Conservation (phyloP, 2,113 vertebrate species). For the Bujurquina vittata region DNA sequence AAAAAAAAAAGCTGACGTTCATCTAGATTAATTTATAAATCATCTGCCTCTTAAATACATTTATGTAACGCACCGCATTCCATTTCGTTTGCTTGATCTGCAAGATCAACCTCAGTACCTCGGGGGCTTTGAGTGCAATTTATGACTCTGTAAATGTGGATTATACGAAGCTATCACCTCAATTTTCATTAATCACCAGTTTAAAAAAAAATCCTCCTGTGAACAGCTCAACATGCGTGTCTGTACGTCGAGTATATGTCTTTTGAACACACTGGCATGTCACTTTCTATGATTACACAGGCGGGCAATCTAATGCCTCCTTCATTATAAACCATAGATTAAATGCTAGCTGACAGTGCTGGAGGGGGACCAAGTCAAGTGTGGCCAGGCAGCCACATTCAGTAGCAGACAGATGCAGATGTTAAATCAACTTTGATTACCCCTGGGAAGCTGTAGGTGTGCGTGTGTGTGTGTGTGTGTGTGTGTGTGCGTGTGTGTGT, state of each 20-base stretch:
- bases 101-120: not conserved
- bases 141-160: slow-evolving; percentile 7
- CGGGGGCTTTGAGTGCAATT: not conserved
- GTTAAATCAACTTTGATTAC: slow-evolving; percentile 60
- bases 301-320: slow-evolving; percentile 22
- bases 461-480: not conserved
- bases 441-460: slow-evolving; percentile 17
- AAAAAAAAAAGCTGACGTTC: not conserved
- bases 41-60: slow-evolving; percentile 1
- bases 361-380: slow-evolving; percentile 46
- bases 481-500: not conserved
- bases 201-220: slow-evolving; percentile 15
- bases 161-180: slow-evolving; percentile 9
- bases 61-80: slow-evolving; percentile 8
- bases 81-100: not conserved
- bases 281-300: slow-evolving; percentile 48
- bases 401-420: slow-evolving; percentile 58
- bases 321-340: slow-evolving; percentile 57
- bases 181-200: slow-evolving; percentile 22
- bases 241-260: not conserved
- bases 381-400: slow-evolving; percentile 28
- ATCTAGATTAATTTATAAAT: not conserved
- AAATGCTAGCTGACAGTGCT: slow-evolving; percentile 47
- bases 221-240: slow-evolving; percentile 9
- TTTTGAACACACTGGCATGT: slow-evolving; percentile 29